A percentile compares a stretch with the other conserved stretches of the same genome.
These are phyloP conservation scores for Campopleginae sp. DNA, from an alignment of 2,888 invertebrate genomes.

Conservation along the genomic window DNA sequence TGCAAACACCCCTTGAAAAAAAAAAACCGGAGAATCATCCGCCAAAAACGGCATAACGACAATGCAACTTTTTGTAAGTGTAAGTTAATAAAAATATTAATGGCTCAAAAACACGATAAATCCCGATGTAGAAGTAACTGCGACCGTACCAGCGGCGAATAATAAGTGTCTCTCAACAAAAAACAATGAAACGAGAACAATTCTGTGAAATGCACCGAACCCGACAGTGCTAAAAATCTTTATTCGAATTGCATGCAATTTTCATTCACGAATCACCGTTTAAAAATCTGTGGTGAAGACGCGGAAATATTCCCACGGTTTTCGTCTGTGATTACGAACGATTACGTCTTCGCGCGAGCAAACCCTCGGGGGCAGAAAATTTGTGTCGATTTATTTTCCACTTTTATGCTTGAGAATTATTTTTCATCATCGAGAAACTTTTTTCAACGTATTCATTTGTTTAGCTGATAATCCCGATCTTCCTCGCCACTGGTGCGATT, in stretches of 20 bases:
- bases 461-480: conserved; percentile 41
- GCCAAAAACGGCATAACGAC: conserved; percentile 31
- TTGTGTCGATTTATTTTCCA: background rate
- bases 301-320: background rate
- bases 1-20: conserved; percentile 16
- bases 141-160: conserved; percentile 11
- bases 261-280: background rate
- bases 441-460: conserved; percentile 37
- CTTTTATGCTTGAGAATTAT: background rate
- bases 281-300: conserved; percentile 41
- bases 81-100: background rate
- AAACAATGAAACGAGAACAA: background rate
- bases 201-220: background rate
- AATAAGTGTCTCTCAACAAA: conserved; percentile 30
- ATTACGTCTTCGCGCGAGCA: background rate
- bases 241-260: background rate
- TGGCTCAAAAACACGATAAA: background rate
- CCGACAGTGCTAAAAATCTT: conserved; percentile 3
- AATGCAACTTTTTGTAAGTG: conserved; percentile 67
- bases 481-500: conserved; percentile 44
- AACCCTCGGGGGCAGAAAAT: background rate
- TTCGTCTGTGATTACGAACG: background rate
- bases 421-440: background rate
- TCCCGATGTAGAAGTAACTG: background rate
- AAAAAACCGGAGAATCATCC: conserved; percentile 1